Conservation (phyloP, 2,113 vertebrate genomes). For the Orcinus orca region DNA sequence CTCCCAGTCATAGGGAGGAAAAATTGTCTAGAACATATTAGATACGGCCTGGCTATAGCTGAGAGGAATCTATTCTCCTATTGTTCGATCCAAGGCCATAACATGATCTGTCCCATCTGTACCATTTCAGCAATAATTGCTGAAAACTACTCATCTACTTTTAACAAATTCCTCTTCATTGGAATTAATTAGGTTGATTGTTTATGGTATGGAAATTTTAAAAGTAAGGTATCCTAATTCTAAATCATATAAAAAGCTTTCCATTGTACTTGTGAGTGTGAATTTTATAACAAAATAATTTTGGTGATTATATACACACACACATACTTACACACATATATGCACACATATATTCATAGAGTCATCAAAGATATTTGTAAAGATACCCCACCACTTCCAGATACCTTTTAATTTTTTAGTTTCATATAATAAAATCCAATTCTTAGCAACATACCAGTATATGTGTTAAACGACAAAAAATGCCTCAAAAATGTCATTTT, state of each 20-base stretch:
- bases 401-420: background rate
- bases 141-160: background rate
- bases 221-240: constrained; percentile 9
- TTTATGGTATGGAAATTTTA: background rate
- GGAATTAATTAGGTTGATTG: constrained; percentile 11
- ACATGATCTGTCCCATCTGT: background rate
- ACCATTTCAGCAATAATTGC: background rate
- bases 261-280: background rate
- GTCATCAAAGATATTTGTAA: background rate
- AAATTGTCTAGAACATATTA: background rate
- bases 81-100: background rate
- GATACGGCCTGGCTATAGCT: background rate
- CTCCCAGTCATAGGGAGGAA: background rate
- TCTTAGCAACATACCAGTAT: background rate
- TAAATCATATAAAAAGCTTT: background rate
- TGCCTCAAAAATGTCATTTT: background rate
- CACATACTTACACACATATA: background rate
- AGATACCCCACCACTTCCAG: background rate
- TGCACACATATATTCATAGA: background rate
- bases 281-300: background rate
- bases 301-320: background rate
- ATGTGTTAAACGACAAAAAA: background rate
- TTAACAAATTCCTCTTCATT: constrained; percentile 28
- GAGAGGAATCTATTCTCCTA: background rate
- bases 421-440: background rate